Evolutionary conservation across 2,888 invertebrate species (phyloP), one percentile per base, ranked within the genome.

Genomic region (Amphipoea lucens): DNA sequence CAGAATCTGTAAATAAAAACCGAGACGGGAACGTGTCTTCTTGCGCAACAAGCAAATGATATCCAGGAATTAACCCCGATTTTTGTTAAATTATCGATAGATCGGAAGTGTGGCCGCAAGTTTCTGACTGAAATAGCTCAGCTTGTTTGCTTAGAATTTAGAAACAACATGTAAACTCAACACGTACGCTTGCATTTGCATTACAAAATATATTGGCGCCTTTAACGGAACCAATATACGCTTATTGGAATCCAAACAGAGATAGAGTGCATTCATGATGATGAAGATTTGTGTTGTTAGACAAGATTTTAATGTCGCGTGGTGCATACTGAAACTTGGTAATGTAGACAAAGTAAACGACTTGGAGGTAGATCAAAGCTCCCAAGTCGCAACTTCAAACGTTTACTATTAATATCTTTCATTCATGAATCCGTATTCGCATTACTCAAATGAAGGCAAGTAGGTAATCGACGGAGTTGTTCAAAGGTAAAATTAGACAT

Each of bases 61-160:
- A 95, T 94, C 88, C 92, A 94, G 94, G 94, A 95, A 94, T 96
- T 96, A 96, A 95, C 96, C 96, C 92, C 93, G 90, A 93, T 96
- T 94, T 95, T 94, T 93, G 92, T 92, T 90, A 92, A 94, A 94
- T 94, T 94, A 94, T 94, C 94, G 94, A 88, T 84, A 82, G 84
- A 93, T 94, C 93, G 93, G 93, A 93, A 93, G 92, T 92, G 88
- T 87, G 88, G 87, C 87, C 76, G 83, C 79, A 82, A 87, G 87
- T 87, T 82, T 85, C 86, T 71, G 87, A 91, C 92, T 92, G 87
- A 93, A 95, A 94, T 94, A 94, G 91, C 90, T 83, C 88, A 78
- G 88, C 57, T 88, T 90, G 90, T 89, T 91, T 91, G 89, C 74
- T 87, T 84, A 88, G 88, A 85, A 89, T 90, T 91, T 93, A 91